Conservation (phyloP, 2,113 vertebrate genomes). For the Conger conger region DNA sequence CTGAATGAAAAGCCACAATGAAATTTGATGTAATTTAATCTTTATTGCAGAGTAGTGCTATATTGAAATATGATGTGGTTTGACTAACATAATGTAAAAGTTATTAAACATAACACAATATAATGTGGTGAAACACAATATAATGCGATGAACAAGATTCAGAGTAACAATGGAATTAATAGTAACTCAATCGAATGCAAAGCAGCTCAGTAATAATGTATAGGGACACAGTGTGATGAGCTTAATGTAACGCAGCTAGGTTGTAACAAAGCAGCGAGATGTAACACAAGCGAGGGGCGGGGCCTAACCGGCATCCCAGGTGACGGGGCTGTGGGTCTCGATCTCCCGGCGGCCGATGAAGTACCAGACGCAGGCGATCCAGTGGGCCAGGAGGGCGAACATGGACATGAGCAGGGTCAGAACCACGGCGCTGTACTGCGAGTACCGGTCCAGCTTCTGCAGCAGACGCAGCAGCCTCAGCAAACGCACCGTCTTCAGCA, state of each 20-base stretch:
- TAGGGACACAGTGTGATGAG: neutral
- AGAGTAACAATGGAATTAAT: too few relatives aligned
- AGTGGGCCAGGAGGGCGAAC: constrained; percentile 78
- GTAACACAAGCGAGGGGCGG: neutral
- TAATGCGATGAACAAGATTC: too few relatives aligned
- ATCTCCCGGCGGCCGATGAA: constrained; percentile 75
- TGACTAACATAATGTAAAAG: too few relatives aligned
- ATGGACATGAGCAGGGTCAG: constrained; percentile 80
- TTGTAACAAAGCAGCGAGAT: neutral
- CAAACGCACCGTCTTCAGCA: constrained; percentile 76
- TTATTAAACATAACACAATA: too few relatives aligned
- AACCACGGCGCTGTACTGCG: constrained; percentile 78
- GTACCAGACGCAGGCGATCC: constrained; percentile 82
- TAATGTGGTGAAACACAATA: neutral
- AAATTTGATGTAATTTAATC: too few relatives aligned
- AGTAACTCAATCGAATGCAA: too few relatives aligned
- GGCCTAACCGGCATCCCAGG: constrained; percentile 73
- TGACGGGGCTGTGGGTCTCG: constrained; percentile 64
- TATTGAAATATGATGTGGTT: too few relatives aligned
- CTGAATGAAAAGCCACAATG: too few relatives aligned
- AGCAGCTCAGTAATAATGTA: neutral
- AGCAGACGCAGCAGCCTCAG: constrained; percentile 73
- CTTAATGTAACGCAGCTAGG: neutral
- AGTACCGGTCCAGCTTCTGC: constrained; percentile 80
- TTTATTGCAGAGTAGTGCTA: too few relatives aligned